Base-by-base conservation (phyloP, 2,888 invertebrate species). In the Apodemia zela region DNA sequence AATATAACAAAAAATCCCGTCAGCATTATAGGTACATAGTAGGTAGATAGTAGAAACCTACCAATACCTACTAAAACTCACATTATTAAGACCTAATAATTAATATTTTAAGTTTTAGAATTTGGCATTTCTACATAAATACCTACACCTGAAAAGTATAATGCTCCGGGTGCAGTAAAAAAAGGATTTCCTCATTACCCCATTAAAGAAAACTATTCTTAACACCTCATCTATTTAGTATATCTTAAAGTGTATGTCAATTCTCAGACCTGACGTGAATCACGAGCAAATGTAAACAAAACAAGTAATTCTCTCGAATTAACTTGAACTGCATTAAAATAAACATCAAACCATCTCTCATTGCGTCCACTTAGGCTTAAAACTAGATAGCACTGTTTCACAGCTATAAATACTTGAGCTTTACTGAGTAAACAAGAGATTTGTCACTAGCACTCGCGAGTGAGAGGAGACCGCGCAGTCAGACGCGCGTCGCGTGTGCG, bases 391-490 rank as follows among this genome's bases (percentile, higher is more conserved):
- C 80, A 71, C 70, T 77, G 72, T 69, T 82, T 78, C 74, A 74
- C 73, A 72, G 71, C 75, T 87, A 85, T 84, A 82, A 84, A 87
- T 87, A 87, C 74, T 66, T 73, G 75, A 77, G 80, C 82, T 82
- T 82, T 77, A 80, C 81, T 80, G 82, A 82, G 76, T 82, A 82
- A 82, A 85, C 82, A 82, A 84, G 84, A 85, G 78, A 80, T 82
- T 82, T 84, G 84, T 86, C 84, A 84, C 83, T 76, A 78, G 65
- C 66, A 68, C 68, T 61, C 70, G 66, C 77, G 77, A 75, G 18
- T 13, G 21, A 13, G 18, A 25, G 18, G 18, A 15, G 5, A 42
- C 82, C 82, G 81, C 81, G 80, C 74, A 72, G 69, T 70, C 71
- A 65, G 70, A 60, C 69, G 76, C 80, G 72, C 75, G 75, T 72